A percentile compares a stretch with the other conserved stretches of the same genome.
Conservation (phyloP, 2,797 vertebrate genomes). For the Paguma larvata region DNA sequence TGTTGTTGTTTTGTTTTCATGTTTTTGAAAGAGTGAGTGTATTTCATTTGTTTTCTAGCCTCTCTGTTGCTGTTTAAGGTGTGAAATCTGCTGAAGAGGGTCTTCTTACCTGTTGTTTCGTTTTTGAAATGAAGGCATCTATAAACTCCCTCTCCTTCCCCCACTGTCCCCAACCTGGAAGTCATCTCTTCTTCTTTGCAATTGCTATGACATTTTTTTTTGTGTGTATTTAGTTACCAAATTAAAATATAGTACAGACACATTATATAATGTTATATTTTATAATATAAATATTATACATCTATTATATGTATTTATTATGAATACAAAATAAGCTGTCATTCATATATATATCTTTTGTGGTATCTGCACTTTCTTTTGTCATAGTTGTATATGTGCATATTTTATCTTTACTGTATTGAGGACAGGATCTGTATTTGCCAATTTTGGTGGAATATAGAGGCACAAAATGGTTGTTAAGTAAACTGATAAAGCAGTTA, state of each 20-base stretch:
- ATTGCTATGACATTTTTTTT: background rate
- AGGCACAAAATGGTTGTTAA: background rate
- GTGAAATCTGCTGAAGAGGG: background rate
- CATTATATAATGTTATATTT: background rate
- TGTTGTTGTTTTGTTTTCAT: background rate
- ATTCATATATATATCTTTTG: background rate
- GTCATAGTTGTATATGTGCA: background rate
- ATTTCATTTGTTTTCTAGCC: background rate
- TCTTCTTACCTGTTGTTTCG: background rate
- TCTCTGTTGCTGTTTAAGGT: background rate
- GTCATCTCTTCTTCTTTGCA: background rate
- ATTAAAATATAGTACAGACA: background rate
- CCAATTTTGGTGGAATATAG: background rate
- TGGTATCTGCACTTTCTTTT: background rate
- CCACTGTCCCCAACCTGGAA: background rate
- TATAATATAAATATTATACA: background rate
- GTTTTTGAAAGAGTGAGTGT: background rate
- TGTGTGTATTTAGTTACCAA: background rate
- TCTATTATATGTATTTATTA: background rate
- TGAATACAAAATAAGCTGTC: background rate
- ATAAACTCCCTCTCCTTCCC: too few relatives aligned
- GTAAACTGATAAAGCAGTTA: background rate
- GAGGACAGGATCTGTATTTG: background rate
- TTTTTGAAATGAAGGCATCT: background rate
- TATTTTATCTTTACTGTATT: background rate